Conservation (phyloP, 2,797 vertebrate genomes). For the Trachops cirrhosus region DNA sequence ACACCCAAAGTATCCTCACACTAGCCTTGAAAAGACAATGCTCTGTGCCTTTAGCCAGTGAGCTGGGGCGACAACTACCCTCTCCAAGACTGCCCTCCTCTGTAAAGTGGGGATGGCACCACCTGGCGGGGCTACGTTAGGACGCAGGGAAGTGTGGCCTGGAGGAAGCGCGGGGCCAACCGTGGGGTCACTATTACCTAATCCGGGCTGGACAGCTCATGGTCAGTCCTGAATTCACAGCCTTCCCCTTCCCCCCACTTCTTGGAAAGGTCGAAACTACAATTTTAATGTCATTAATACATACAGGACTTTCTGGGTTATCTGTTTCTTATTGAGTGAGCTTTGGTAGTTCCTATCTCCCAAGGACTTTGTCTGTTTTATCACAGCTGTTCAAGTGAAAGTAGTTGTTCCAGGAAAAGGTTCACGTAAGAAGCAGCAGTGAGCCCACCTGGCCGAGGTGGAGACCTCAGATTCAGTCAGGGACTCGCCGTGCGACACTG, state of each 20-base stretch:
- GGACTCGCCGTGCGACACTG: not conserved
- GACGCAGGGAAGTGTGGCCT: accelerated
- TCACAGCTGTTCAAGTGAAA: not conserved
- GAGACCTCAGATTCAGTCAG: not conserved
- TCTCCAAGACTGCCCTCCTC: not conserved
- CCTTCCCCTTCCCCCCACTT: not conserved
- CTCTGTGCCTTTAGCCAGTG: not conserved
- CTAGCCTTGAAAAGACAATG: not conserved
- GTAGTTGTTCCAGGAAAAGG: not conserved
- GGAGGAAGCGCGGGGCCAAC: not conserved
- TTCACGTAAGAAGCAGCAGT: not conserved
- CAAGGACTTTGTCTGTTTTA: not conserved
- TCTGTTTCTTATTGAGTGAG: not conserved
- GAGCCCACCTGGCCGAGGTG: not conserved
- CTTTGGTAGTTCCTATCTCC: not conserved
- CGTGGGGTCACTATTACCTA: not conserved
- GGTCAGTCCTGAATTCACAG: not conserved
- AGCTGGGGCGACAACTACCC: not conserved
- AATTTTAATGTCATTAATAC: not conserved
- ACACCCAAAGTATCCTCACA: not conserved
- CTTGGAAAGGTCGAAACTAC: not conserved
- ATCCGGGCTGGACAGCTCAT: not conserved
- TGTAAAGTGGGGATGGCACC: too few species aligned
- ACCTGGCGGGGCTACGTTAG: not conserved
- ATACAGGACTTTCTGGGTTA: not conserved